Base-by-base conservation (phyloP, 2,113 vertebrate genomes). In the Lota lota region DNA sequence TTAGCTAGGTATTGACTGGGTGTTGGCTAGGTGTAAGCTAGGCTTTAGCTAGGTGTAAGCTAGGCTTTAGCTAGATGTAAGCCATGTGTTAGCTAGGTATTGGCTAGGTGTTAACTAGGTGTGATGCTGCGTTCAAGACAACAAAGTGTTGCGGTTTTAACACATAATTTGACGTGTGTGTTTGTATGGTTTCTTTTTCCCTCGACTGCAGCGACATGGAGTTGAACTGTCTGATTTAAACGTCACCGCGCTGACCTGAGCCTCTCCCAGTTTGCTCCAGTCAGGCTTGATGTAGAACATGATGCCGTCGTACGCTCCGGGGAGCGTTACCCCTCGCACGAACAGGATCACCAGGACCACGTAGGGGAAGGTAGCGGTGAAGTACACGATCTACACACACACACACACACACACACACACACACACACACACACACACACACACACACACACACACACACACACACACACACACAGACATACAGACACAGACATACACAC, bases 311-410 rank as follows among this genome's bases (percentile, higher is more conserved):
- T 87, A 87, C 15, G 93, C 91, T 1, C 92, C 92, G 0, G 92
- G 91, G 0, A 93, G 87, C 0, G 93, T 93, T 36, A 92, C 90
- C 0, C 93, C 92, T 61, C 92, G 67, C 51, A 93, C 86, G 75
- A 93, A 79, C 70, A 93, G 88, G 81, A 93, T 92, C 73, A 93
- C 78, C 68, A 93, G 90, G 6, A 93, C 91, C 69, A 93, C 83
- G 54, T 93, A 93, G 0, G 92, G 91, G 77, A 93, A 93, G 17
- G 90, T 92, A 0, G 93, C 93, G 0, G 93, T 93, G 78, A 93
- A 89, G 79, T 93, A 93, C 28, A 93, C 93, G 5, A 93, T 91
- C 93, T 93, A 88, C n/a, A 68, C 17, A 21, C 19, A 60, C 54
- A 64, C 24, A 24, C 59, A 61, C 20, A 19, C 57, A 20, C 57